These are phyloP conservation scores for Chaetodon auriga DNA, from an alignment of 2,113 vertebrate species.

Conservation along the genomic window DNA sequence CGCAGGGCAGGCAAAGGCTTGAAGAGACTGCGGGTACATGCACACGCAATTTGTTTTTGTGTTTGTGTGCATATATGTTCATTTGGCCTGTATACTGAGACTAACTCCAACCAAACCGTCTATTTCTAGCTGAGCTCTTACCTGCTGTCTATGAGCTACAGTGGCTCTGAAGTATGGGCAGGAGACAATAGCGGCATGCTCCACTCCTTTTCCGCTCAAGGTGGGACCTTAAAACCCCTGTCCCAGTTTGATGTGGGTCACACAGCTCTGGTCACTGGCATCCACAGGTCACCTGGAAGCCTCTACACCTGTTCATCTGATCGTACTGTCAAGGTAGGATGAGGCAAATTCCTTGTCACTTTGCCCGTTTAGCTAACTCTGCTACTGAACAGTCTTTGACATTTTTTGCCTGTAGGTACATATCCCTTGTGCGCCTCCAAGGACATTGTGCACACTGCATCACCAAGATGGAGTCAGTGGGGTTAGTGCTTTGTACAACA, in stretches of 20 bases:
- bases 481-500: conserved; percentile 79
- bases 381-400: not conserved
- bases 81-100: not conserved
- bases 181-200: conserved; percentile 90
- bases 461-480: conserved; percentile 86
- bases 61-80: not conserved
- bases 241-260: conserved; percentile 91
- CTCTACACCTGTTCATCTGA: conserved; percentile 93
- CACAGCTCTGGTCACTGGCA: conserved; percentile 88
- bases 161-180: conserved; percentile 89
- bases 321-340: conserved; percentile 88
- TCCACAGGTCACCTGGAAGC: conserved; percentile 86
- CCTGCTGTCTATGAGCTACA: conserved; percentile 90
- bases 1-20: conserved; percentile 85
- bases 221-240: conserved; percentile 81
- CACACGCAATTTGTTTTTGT: not conserved
- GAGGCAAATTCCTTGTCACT: not conserved
- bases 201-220: conserved; percentile 86
- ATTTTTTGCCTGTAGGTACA: conserved; percentile 84
- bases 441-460: conserved; percentile 87
- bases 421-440: conserved; percentile 90
- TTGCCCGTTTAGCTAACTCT: not conserved
- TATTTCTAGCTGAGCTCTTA: conserved; percentile 88
- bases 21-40: conserved; percentile 87
- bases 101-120: not conserved